phyloP scores from a whole-genome alignment of 2,797 vertebrate genomes.

The Anguilla obscura region DNA sequence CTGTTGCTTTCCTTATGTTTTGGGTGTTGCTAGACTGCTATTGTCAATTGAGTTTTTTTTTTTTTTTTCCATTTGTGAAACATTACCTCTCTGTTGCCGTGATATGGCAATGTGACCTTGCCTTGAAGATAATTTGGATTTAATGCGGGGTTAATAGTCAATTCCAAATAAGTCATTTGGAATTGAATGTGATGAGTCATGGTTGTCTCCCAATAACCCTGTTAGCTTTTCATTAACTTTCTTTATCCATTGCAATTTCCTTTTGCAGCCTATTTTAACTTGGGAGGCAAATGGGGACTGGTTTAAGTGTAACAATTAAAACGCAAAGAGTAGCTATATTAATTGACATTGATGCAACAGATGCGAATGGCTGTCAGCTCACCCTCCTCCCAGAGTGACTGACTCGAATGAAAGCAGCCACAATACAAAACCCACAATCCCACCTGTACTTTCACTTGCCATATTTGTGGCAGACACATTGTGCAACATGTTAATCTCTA shows the following conservation, averaged over 20 bases:
- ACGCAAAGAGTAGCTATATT: slow-evolving; percentile 12
- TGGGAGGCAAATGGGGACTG: slow-evolving; percentile 34
- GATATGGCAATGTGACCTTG: slow-evolving; percentile 65
- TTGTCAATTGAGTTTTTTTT: slow-evolving; percentile 42
- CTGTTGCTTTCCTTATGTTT: slow-evolving; percentile 56
- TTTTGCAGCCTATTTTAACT: slow-evolving; percentile 15
- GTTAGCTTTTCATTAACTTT: slow-evolving; percentile 57
- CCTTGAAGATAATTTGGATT: slow-evolving; percentile 62
- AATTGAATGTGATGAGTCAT: slow-evolving; percentile 51
- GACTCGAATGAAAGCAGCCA: neutral
- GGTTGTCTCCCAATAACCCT: slow-evolving; percentile 53
- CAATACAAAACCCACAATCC: slow-evolving; percentile 26
- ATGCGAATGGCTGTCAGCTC: neutral
- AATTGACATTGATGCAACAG: slow-evolving; percentile 14
- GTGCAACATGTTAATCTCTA: neutral
- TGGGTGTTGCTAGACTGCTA: slow-evolving; percentile 52
- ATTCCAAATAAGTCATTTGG: slow-evolving; percentile 61
- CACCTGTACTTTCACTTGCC: neutral
- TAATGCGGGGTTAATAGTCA: slow-evolving; percentile 61
- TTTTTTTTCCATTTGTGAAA: slow-evolving; percentile 56
- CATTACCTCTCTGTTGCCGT: slow-evolving; percentile 58
- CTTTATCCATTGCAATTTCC: slow-evolving; percentile 36
- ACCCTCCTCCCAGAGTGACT: neutral
- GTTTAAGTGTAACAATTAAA: slow-evolving; percentile 40
- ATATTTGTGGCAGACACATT: neutral